A percentile compares a stretch with the other conserved stretches of the same genome.
phyloP scores from a whole-genome alignment of 1,140 invertebrate genomes.

The Aphis gossypii region DNA sequence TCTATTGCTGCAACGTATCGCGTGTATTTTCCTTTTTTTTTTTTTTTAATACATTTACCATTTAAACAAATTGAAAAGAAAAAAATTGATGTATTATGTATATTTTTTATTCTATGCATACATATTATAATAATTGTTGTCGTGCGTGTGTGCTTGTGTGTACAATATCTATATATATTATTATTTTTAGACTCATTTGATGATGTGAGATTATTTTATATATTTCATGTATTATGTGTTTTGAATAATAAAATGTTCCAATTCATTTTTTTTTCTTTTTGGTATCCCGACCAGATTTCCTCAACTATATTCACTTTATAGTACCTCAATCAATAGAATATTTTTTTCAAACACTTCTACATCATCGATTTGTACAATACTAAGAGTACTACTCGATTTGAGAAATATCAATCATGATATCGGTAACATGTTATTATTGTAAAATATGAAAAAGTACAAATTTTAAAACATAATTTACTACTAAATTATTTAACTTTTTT shows the following conservation, averaged over 20 bases:
- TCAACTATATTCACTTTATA: not conserved
- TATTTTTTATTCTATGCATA: slow-evolving; percentile 6
- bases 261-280: not conserved
- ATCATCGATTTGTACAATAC: not conserved
- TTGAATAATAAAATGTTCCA: slow-evolving; percentile 39
- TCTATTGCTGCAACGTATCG: not conserved
- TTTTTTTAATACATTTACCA: not conserved
- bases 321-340: not conserved
- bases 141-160: not conserved
- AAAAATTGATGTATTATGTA: not conserved
- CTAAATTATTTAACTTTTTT: not conserved
- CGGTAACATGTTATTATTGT: not conserved
- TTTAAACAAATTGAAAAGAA: not conserved
- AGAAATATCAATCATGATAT: not conserved
- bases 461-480: not conserved
- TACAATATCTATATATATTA: slow-evolving; percentile 8
- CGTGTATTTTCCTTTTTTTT: not conserved
- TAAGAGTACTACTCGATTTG: no score
- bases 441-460: not conserved
- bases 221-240: slow-evolving; percentile 13
- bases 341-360: not conserved
- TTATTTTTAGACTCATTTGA: slow-evolving; percentile 24
- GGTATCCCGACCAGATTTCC: not conserved
- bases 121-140: not conserved
- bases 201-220: slow-evolving; percentile 37